Evolutionary conservation across 2,113 vertebrate species (phyloP).

Genomic region (Gobius niger): DNA sequence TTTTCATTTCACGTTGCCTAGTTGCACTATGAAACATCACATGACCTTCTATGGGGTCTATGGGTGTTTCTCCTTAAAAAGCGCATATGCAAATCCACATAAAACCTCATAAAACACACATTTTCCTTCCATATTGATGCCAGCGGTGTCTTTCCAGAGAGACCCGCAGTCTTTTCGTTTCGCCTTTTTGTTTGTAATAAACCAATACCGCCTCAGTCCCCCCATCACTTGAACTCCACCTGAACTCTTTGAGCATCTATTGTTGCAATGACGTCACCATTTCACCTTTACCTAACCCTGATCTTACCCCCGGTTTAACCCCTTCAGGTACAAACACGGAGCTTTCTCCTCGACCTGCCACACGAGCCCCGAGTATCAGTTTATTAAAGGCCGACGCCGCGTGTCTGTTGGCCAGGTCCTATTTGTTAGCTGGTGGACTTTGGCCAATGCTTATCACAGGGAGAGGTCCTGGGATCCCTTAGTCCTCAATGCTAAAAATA

Average conservation of each 20-base stretch:
- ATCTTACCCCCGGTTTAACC: conserved; percentile 52
- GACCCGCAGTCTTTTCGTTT: not conserved
- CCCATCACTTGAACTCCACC: conserved; percentile 45
- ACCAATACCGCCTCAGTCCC: conserved; percentile 4
- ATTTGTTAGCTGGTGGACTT: conserved; percentile 75
- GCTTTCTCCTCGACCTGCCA: conserved; percentile 38
- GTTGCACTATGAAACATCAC: not conserved
- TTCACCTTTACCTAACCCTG: conserved; percentile 72
- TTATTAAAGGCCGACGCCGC: conserved; percentile 45
- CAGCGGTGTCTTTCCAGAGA: not conserved
- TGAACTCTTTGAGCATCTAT: conserved; percentile 60
- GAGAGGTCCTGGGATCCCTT: conserved; percentile 76
- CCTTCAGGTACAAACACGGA: conserved; percentile 56
- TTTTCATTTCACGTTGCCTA: not conserved
- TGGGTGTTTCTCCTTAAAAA: not conserved
- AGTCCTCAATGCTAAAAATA: conserved; percentile 68
- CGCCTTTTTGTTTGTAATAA: not conserved
- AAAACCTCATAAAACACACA: not conserved
- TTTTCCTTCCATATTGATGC: not conserved
- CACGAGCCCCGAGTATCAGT: conserved; percentile 44
- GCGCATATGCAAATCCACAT: not conserved
- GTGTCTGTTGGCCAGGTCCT: conserved; percentile 46
- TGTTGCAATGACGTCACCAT: conserved; percentile 62
- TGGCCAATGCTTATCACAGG: conserved; percentile 77
- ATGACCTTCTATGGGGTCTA: not conserved